Evolutionary conservation across 2,888 invertebrate species (phyloP), one percentile per base, ranked within the genome.

Genomic region (Hemistola chrysoprasaria): DNA sequence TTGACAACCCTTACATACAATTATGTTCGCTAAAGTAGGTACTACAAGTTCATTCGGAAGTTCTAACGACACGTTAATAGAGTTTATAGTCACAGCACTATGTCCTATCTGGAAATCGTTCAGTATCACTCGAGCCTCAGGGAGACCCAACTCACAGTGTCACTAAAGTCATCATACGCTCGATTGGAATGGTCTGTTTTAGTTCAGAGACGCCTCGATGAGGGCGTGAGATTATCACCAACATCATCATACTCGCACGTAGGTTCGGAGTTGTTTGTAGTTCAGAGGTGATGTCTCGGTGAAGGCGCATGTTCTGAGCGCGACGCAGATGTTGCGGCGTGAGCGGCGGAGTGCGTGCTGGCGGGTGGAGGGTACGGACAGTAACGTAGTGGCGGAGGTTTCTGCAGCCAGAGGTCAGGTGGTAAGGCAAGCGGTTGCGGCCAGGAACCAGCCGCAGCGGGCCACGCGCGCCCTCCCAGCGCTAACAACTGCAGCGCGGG

Each of bases 351-450:
- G 11, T 26, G 72, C 56, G 71, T 74, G 50, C 78, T 84, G 39
- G 83, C 51, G 9, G 87, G 88, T 7, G 92, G 91, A n/a, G 92
- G 92, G 57, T 92, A 92, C 6, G 92, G 91, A 65, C 92, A 92
- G 70, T 88, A 88, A 61, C 92, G 90, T 7, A 92, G 84, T 1
- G 91, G 88, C 20, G 89, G 90, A 0, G 95, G 95, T 75, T 97
- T 97, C 90, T 97, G 97, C 92, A 97, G 94, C 91, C 97, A 97
- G 6, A 97, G 95, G 71, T 97, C 97, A 48, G 96, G 97, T 59
- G 96, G 96, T 34, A 95, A 87, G 21, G 95, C 88, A 62, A 96
- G 94, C 0, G 96, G 96, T 77, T 96, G 97, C 65, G 96, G 95
- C 73, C 69, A 96, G 72, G 95, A 41, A 4, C 3, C 16, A 4